Conservation (phyloP, 2,888 invertebrate genomes). For the Cephalotes varians region DNA sequence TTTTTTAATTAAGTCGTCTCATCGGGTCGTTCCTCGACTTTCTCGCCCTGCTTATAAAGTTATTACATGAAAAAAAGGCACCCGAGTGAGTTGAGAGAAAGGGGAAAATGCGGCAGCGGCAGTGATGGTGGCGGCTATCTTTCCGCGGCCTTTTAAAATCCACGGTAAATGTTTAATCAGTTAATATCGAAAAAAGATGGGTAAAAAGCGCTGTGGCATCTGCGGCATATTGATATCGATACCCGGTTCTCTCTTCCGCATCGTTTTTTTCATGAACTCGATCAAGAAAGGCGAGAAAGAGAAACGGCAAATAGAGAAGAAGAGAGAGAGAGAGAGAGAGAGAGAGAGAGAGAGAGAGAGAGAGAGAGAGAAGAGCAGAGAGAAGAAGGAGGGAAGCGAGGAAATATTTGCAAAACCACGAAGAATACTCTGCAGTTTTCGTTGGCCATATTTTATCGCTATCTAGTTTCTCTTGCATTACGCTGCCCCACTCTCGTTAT, state of each 20-base stretch:
- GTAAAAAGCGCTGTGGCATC: conserved; percentile 40
- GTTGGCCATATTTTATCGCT: conserved; percentile 56
- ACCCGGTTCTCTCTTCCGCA: background rate
- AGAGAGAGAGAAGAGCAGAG: background rate
- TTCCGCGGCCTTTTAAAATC: conserved; percentile 44
- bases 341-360: background rate
- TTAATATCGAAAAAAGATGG: conserved; percentile 52
- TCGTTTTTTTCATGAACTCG: conserved; percentile 16
- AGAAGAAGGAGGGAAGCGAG: background rate
- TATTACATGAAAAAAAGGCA: conserved; percentile 45
- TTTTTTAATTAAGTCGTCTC: conserved; percentile 59
- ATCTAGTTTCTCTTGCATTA: conserved; percentile 40
- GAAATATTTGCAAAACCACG: conserved; percentile 46
- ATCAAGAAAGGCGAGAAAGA: conserved; percentile 8
- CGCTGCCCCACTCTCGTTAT: background rate
- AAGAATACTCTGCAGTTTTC: conserved; percentile 48
- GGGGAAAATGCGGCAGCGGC: conserved; percentile 13
- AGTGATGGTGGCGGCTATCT: conserved; percentile 4
- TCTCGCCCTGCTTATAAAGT: conserved; percentile 56
- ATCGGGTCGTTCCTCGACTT: conserved; percentile 47
- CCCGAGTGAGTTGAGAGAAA: background rate
- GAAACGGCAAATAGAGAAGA: background rate
- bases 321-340: background rate
- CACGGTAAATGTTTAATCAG: conserved; percentile 62
- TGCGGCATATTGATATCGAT: conserved; percentile 48